Evolutionary conservation across 1,140 invertebrate genomes (phyloP).

Genomic region (Drosophila navojoa): DNA sequence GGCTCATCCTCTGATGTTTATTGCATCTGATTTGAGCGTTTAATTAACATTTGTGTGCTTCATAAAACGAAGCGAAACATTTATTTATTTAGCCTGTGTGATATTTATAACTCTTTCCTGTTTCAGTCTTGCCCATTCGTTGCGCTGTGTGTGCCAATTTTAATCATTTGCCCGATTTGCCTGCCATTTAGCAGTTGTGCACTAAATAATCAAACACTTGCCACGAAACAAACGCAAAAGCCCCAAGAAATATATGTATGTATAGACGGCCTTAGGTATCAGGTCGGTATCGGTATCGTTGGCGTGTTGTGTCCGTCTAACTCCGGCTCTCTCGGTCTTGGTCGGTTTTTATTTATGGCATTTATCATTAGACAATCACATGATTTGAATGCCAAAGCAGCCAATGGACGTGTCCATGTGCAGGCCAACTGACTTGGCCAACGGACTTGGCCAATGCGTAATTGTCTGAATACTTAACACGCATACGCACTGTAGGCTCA

Average conservation of each 20-base stretch:
- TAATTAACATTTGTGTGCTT: slow-evolving; percentile 27
- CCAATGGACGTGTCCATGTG: slow-evolving; percentile 38
- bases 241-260: slow-evolving; percentile 15
- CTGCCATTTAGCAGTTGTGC: slow-evolving; percentile 29
- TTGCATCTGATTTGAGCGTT: slow-evolving; percentile 31
- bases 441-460: slow-evolving; percentile 27
- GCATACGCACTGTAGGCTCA: slow-evolving; percentile 3
- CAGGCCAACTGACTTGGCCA: slow-evolving; percentile 35
- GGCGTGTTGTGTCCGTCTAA: slow-evolving; percentile 14
- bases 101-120: slow-evolving; percentile 18
- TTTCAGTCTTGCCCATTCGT: slow-evolving; percentile 3
- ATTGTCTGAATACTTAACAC: slow-evolving; percentile 21
- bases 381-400: slow-evolving; percentile 67
- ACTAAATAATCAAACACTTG: slow-evolving; percentile 44
- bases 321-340: slow-evolving; percentile 4
- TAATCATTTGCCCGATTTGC: slow-evolving; percentile 25
- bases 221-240: slow-evolving; percentile 5
- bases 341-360: slow-evolving; percentile 61
- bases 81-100: not conserved
- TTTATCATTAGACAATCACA: slow-evolving; percentile 63
- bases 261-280: slow-evolving; percentile 21
- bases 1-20: slow-evolving; percentile 19
- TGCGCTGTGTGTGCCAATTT: slow-evolving; percentile 22
- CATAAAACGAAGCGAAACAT: slow-evolving; percentile 12
- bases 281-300: slow-evolving; percentile 1